Conservation (phyloP, 2,113 vertebrate genomes). For the Corythornis vintsioides region DNA sequence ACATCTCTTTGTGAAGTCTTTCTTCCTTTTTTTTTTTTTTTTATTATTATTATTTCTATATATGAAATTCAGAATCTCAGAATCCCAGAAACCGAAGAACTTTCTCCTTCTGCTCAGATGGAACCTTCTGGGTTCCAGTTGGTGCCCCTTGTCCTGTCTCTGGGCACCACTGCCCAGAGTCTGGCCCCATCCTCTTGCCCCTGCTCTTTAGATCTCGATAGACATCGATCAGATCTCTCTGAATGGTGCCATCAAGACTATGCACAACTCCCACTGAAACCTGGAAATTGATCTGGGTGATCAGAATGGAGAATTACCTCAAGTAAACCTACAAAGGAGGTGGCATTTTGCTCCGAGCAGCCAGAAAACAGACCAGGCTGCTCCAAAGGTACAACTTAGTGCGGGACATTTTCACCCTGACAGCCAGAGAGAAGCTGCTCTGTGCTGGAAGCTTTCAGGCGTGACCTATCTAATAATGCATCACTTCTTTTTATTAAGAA, state of each 20-base stretch:
- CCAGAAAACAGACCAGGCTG: background rate
- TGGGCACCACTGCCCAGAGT: too few relatives aligned
- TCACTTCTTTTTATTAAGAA: constrained; percentile 27
- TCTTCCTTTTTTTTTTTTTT: background rate
- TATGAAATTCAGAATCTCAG: background rate
- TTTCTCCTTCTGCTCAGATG: too few relatives aligned
- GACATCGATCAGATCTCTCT: background rate
- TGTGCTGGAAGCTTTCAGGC: background rate
- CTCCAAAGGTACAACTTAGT: background rate
- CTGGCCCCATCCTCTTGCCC: too few relatives aligned
- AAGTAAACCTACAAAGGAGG: background rate
- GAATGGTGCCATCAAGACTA: background rate
- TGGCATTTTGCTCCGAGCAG: background rate
- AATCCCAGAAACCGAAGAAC: too few relatives aligned
- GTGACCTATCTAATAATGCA: background rate
- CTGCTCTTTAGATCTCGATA: too few relatives aligned
- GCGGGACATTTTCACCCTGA: background rate
- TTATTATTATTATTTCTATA: background rate
- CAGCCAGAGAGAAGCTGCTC: background rate
- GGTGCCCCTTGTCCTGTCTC: too few relatives aligned
- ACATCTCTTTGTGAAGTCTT: background rate
- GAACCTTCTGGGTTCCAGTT: too few relatives aligned
- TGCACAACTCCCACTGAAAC: background rate
- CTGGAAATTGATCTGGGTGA: background rate
- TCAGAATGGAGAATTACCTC: background rate